A percentile compares a stretch with the other conserved stretches of the same genome.
Evolutionary conservation across 2,888 invertebrate species (phyloP).

Genomic region (Drosophila fungiperda): DNA sequence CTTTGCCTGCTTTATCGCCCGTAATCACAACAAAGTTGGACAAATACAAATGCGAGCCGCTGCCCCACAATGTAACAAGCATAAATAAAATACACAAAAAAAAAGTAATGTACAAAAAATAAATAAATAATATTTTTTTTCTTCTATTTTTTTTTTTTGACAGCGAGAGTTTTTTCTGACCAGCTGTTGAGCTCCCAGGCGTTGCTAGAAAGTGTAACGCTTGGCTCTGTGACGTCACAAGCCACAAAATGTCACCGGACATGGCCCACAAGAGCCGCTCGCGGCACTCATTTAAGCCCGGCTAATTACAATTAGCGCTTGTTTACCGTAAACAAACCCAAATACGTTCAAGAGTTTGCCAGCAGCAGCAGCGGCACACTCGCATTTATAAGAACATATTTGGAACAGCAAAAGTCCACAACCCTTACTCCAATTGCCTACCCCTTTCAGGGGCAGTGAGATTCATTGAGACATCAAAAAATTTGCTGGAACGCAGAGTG

Average conservation of each 20-base stretch:
- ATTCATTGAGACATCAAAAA: constrained; percentile 72
- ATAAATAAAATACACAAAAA: constrained; percentile 38
- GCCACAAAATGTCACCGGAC: constrained; percentile 22
- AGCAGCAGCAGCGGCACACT: constrained; percentile 14
- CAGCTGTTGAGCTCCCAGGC: constrained; percentile 53
- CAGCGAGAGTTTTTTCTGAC: constrained; percentile 41
- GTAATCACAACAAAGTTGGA: constrained; percentile 76
- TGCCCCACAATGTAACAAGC: constrained; percentile 51
- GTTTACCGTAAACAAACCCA: constrained; percentile 64
- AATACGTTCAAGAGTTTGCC: constrained; percentile 42
- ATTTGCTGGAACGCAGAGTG: constrained; percentile 73
- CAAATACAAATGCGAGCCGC: constrained; percentile 41
- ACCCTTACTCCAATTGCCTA: constrained; percentile 3
- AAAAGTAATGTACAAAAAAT: constrained; percentile 22
- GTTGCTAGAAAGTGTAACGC: constrained; percentile 31
- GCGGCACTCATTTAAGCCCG: constrained; percentile 45
- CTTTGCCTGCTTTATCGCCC: constrained; percentile 72
- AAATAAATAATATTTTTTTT: constrained; percentile 33
- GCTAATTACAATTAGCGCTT: constrained; percentile 73
- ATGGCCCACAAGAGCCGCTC: constrained; percentile 34
- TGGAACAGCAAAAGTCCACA: constrained; percentile 5
- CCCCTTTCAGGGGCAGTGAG: constrained; percentile 12
- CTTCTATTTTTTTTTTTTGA: constrained; percentile 13
- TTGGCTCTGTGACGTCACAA: constrained; percentile 32
- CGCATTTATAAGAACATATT: not conserved